Evolutionary conservation across 2,113 vertebrate genomes (phyloP).

Genomic region (Asarcornis scutulata): DNA sequence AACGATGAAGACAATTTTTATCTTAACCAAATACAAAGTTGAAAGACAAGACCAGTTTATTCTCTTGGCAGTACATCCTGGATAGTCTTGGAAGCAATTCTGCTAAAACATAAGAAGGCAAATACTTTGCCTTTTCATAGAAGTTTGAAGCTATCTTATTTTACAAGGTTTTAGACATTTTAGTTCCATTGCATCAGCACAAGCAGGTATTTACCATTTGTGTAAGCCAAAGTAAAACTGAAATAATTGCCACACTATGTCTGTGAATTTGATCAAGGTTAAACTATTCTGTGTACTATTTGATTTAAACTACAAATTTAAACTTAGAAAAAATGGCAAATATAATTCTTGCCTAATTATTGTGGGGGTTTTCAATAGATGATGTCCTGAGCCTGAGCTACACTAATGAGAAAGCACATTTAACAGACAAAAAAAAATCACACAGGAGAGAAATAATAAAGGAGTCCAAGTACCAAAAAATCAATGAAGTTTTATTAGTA

Average conservation of each 20-base stretch:
- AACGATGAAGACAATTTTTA: not conserved
- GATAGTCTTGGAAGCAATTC: not conserved
- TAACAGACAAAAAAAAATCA: not conserved
- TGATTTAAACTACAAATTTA: not conserved
- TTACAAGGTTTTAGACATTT: not conserved
- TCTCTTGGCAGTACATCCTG: not conserved
- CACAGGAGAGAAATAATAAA: slow-evolving; percentile 51
- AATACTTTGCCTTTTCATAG: not conserved
- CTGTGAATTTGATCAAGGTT: not conserved
- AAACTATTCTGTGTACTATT: not conserved
- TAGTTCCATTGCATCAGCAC: not conserved
- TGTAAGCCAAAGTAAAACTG: not conserved
- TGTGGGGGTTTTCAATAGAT: not conserved
- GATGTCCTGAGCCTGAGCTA: not conserved
- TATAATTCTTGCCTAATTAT: not conserved
- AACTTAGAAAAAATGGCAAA: not conserved
- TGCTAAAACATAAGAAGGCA: not conserved
- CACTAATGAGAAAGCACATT: not conserved
- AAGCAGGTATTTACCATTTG: not conserved
- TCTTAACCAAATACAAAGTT: not conserved
- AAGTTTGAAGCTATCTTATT: not conserved
- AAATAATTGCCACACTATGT: not conserved
- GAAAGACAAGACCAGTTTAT: not conserved
- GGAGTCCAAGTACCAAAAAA: slow-evolving; percentile 56
- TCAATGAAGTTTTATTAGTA: slow-evolving; percentile 71